Evolutionary conservation across 1,140 invertebrate genomes (phyloP).

Genomic region (Brachionus sp.): DNA sequence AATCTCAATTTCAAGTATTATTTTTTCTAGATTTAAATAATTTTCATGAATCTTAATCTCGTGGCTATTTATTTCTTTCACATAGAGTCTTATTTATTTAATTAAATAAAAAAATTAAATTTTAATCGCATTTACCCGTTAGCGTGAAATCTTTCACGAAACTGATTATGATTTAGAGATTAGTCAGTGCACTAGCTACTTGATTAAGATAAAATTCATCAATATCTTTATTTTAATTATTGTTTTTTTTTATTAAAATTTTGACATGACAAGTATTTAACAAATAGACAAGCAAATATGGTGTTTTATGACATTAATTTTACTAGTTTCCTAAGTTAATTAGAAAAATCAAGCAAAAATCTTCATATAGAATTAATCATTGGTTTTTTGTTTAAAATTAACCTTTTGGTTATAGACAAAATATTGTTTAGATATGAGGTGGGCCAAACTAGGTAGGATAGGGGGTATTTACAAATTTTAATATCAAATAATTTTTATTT

Average conservation of each 20-base stretch:
- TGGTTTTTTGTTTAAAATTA: slow-evolving; percentile 8
- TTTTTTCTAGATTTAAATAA: neutral
- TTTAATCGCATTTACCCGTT: neutral
- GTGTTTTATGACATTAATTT: slow-evolving; percentile 12
- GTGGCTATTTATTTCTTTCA: neutral
- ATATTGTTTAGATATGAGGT: neutral
- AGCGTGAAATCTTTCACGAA: neutral
- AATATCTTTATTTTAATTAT: neutral
- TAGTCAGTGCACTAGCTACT: neutral
- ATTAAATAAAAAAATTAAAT: neutral
- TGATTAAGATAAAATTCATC: neutral
- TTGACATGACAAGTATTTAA: slow-evolving; percentile 1
- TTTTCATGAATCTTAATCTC: neutral
- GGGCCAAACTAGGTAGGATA: neutral
- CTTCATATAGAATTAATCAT: neutral
- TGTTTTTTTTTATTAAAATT: neutral
- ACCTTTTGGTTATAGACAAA: slow-evolving; percentile 25
- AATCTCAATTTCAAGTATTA: neutral
- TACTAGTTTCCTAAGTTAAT: slow-evolving; percentile 24
- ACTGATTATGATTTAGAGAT: neutral
- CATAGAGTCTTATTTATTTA: neutral
- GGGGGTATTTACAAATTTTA: neutral
- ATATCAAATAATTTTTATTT: neutral
- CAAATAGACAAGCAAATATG: neutral
- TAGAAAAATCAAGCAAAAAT: slow-evolving; percentile 8